Evolutionary conservation across 2,113 vertebrate species (phyloP).

Genomic region (Casuarius casuarius): DNA sequence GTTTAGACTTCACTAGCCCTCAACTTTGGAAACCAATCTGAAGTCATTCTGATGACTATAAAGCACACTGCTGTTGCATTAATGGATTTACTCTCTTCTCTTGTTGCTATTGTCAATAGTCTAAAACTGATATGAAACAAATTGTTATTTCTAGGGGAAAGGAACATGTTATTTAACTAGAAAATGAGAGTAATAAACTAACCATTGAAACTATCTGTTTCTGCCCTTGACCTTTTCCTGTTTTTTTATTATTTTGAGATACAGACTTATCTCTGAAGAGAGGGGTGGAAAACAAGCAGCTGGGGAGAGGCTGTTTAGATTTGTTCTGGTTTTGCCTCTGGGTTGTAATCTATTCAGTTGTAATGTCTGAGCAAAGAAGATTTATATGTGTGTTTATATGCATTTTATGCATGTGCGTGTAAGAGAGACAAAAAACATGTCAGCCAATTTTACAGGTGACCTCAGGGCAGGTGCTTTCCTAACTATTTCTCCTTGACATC

Average conservation of each 20-base stretch:
- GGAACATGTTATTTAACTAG: background rate
- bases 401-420: no score
- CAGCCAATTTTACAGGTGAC: background rate
- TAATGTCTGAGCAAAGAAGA: background rate
- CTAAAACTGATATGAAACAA: background rate
- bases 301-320: background rate
- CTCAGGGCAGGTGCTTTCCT: background rate
- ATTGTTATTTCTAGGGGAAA: background rate
- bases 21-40: background rate
- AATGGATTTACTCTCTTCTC: background rate
- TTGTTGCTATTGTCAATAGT: background rate
- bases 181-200: background rate
- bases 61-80: background rate
- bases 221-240: background rate
- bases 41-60: background rate
- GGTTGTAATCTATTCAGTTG: background rate
- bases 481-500: background rate
- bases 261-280: background rate
- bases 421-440: background rate
- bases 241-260: background rate
- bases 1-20: background rate
- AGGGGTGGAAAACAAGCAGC: background rate
- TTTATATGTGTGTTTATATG: background rate
- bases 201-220: background rate
- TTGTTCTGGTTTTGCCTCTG: background rate